Evolutionary conservation across 2,888 invertebrate genomes (phyloP).

Genomic region (Zaprionus obscuricornis): DNA sequence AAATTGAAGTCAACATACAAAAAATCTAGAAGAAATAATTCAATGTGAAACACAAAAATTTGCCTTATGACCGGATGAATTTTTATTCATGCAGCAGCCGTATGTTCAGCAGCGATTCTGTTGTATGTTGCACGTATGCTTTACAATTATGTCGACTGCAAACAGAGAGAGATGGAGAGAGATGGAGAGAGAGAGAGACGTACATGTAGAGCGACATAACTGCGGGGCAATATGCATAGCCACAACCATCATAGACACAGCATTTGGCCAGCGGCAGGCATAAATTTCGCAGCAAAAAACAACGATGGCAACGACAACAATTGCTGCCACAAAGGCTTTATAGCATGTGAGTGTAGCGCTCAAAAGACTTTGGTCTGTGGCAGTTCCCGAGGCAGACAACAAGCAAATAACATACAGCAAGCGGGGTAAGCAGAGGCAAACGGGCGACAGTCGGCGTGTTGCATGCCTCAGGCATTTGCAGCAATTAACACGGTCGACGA

Average conservation of each 20-base stretch:
- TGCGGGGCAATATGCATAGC: slow-evolving; percentile 24
- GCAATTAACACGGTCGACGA: slow-evolving; percentile 75
- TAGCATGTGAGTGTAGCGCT: slow-evolving; percentile 9
- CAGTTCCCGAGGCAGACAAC: too few relatives aligned
- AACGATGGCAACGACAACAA: slow-evolving; percentile 32
- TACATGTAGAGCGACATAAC: too few relatives aligned
- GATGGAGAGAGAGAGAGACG: too few relatives aligned
- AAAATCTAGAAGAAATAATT: too few relatives aligned
- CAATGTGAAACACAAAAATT: background rate
- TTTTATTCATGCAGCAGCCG: too few relatives aligned
- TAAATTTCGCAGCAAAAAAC: slow-evolving; percentile 55
- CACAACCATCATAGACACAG: slow-evolving; percentile 14
- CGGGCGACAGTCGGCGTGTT: slow-evolving; percentile 21
- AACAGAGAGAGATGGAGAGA: too few relatives aligned
- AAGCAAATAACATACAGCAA: too few relatives aligned
- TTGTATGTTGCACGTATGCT: too few relatives aligned
- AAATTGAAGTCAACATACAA: too few relatives aligned
- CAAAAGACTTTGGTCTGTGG: too few relatives aligned
- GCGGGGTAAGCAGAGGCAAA: background rate
- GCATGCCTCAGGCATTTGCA: slow-evolving; percentile 75
- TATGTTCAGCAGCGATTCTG: too few relatives aligned
- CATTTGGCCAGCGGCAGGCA: slow-evolving; percentile 50
- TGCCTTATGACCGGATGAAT: background rate
- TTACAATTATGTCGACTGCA: too few relatives aligned
- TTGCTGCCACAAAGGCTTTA: slow-evolving; percentile 37